phyloP scores from a whole-genome alignment of 2,797 vertebrate genomes.

The Cossypha heuglini region DNA sequence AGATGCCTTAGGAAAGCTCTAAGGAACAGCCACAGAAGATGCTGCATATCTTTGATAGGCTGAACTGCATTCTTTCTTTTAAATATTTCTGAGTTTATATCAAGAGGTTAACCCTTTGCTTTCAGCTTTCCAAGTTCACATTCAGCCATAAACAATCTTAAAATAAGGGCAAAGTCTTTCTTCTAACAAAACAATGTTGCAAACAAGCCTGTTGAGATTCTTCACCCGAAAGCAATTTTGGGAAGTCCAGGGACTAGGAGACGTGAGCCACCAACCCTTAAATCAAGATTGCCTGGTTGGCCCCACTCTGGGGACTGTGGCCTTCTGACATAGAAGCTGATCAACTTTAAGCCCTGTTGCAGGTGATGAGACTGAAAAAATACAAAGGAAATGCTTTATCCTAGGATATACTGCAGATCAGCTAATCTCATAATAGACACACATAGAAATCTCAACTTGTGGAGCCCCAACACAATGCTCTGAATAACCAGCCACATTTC shows the following conservation, averaged over 20 bases:
- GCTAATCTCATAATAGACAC: not conserved
- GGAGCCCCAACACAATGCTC: not conserved
- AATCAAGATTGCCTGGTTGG: not conserved
- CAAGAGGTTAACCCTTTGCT: not conserved
- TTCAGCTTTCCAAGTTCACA: not conserved
- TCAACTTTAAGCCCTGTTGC: not conserved
- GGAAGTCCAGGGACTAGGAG: not conserved
- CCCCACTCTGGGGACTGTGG: not conserved
- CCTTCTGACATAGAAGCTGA: not conserved
- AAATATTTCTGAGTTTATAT: not conserved
- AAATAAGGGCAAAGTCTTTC: not conserved
- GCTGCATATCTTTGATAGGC: not conserved
- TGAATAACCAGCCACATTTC: not conserved
- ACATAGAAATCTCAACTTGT: not conserved
- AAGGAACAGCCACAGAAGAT: not conserved
- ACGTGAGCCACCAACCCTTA: not conserved
- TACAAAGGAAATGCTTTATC: not conserved
- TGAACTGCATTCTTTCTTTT: not conserved
- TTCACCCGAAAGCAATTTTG: not conserved
- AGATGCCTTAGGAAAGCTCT: conserved; percentile 8
- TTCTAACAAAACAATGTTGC: not conserved
- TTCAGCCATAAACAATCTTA: not conserved
- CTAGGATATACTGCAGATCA: not conserved
- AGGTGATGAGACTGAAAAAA: not conserved
- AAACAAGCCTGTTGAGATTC: not conserved